phyloP scores from a whole-genome alignment of 2,888 invertebrate genomes.

The Holacanthella duospinosa region DNA sequence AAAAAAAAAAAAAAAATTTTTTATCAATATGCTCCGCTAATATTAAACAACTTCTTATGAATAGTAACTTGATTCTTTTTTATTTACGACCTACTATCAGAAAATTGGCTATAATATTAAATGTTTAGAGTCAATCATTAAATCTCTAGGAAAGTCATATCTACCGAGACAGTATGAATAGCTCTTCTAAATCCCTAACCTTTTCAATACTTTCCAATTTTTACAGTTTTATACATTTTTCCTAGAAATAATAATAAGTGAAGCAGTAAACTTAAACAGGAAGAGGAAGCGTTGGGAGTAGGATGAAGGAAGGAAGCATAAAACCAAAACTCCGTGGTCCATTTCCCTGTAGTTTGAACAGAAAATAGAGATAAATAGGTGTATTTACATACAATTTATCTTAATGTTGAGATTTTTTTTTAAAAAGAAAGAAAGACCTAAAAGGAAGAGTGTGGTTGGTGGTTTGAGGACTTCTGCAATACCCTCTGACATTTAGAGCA shows the following conservation, averaged over 20 bases:
- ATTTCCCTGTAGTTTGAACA: neutral
- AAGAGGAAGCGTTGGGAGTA: neutral
- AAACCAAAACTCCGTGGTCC: neutral
- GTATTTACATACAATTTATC: neutral
- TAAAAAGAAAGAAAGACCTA: neutral
- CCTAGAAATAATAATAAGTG: neutral
- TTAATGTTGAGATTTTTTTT: neutral
- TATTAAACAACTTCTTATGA: too few species aligned
- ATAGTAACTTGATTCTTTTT: too few species aligned
- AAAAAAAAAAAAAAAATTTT: too few species aligned
- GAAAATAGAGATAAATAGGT: neutral
- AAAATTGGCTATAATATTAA: too few species aligned
- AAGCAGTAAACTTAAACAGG: neutral
- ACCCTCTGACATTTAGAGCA: neutral
- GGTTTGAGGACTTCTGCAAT: neutral
- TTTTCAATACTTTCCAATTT: too few species aligned
- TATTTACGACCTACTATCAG: too few species aligned
- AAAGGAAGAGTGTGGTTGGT: neutral
- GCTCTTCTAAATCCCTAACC: too few species aligned
- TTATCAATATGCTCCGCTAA: too few species aligned
- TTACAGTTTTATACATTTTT: too few species aligned
- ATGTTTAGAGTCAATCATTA: too few species aligned
- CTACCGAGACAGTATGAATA: too few species aligned
- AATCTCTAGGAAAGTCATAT: too few species aligned
- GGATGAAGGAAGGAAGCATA: neutral